Percentiles rank a stretch among this genome's conserved stretches.
These are phyloP conservation scores for Conus canariensis DNA, from an alignment of 2,888 invertebrate species.

Conservation along the genomic window DNA sequence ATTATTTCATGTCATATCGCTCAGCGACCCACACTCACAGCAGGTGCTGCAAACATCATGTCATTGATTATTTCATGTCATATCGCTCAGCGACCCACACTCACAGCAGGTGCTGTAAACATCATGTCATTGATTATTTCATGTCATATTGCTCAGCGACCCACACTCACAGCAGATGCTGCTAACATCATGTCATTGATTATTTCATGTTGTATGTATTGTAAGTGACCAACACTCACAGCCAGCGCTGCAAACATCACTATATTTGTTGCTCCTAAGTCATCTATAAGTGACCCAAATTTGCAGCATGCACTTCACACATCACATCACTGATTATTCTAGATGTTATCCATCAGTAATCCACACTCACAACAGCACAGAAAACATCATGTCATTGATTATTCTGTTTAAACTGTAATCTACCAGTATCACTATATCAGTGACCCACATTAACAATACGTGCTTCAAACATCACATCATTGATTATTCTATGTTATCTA, in stretches of 20 bases:
- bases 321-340: too few species aligned
- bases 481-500: too few species aligned
- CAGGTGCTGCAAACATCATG: conserved; percentile 81
- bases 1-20: background rate
- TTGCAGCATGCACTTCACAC: too few species aligned
- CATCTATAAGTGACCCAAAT: too few species aligned
- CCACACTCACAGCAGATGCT: conserved; percentile 94
- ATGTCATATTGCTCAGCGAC: conserved; percentile 81
- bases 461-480: too few species aligned
- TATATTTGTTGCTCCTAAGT: too few species aligned
- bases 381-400: too few species aligned
- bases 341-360: too few species aligned
- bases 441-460: too few species aligned
- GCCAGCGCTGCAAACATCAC: background rate
- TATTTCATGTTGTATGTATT: background rate
- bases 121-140: background rate
- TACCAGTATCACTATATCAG: too few species aligned
- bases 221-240: background rate
- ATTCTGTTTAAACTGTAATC: too few species aligned
- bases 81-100: conserved; percentile 88
- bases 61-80: background rate
- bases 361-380: too few species aligned
- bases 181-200: conserved; percentile 46
- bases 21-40: conserved; percentile 94
- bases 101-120: conserved; percentile 87